Conservation (phyloP, 2,888 invertebrate species). For the Rhopalosiphum nymphaeae region DNA sequence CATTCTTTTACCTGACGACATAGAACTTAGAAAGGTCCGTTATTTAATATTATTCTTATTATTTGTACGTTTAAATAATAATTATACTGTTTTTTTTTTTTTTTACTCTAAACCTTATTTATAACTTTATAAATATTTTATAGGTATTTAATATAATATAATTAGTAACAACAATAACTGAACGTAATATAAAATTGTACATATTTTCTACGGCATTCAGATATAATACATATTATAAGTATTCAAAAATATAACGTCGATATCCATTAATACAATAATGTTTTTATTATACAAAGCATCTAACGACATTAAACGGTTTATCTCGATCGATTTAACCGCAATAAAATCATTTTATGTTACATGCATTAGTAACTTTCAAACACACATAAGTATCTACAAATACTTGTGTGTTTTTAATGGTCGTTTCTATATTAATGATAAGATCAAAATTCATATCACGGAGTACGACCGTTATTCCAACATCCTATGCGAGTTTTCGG, state of each 20-base stretch:
- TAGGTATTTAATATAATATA: not conserved
- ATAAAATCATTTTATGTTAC: slow-evolving; percentile 18
- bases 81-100: not conserved
- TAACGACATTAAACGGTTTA: slow-evolving; percentile 8
- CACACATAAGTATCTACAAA: not conserved
- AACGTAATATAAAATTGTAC: not conserved
- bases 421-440: slow-evolving; percentile 26
- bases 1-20: slow-evolving; percentile 44
- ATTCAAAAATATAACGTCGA: not conserved
- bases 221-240: not conserved
- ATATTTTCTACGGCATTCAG: not conserved
- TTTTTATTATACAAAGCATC: slow-evolving; percentile 15
- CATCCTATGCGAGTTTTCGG: slow-evolving; percentile 26
- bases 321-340: not conserved
- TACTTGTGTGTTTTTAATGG: not conserved
- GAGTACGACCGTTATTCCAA: slow-evolving; percentile 11
- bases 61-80: not conserved
- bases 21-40: slow-evolving; percentile 57
- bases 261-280: not conserved
- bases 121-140: not conserved
- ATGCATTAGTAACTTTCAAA: slow-evolving; percentile 30
- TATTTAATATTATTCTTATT: slow-evolving; percentile 12
- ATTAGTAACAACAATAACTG: not conserved
- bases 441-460: slow-evolving; percentile 58
- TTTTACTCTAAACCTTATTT: not conserved